Evolutionary conservation across 2,797 vertebrate species (phyloP).

Genomic region (Chaetophractus vellerosus): DNA sequence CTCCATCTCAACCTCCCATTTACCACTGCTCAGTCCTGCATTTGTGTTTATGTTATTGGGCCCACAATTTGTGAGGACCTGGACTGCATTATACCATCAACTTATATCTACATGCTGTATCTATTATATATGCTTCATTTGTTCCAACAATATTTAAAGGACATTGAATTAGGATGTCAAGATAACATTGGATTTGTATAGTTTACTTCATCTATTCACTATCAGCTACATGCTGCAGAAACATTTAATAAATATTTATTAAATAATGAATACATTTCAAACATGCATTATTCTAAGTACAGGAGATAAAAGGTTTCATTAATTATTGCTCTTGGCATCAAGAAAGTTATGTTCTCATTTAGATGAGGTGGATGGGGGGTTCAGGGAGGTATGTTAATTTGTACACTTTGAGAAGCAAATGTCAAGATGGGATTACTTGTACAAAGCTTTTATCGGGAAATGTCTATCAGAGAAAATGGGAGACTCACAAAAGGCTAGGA

Average conservation of each 20-base stretch:
- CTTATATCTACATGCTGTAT: background rate
- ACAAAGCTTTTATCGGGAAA: background rate
- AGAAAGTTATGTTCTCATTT: background rate
- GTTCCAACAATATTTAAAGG: background rate
- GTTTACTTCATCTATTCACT: background rate
- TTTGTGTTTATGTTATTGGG: background rate
- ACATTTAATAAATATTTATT: background rate
- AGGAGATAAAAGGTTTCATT: slow-evolving; percentile 3
- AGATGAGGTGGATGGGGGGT: background rate
- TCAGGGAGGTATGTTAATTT: background rate
- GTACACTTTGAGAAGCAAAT: background rate
- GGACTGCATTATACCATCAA: background rate
- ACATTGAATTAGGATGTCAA: background rate
- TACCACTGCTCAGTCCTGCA: background rate
- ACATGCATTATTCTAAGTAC: background rate
- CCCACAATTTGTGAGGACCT: background rate
- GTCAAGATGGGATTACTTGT: background rate
- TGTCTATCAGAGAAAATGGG: background rate
- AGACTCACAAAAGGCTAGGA: background rate
- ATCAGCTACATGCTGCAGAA: background rate
- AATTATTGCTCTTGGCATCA: background rate
- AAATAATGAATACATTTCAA: background rate
- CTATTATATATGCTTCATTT: background rate
- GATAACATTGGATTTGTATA: background rate
- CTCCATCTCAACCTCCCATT: background rate